Percentiles rank a stretch among this genome's conserved stretches.
Evolutionary conservation across 2,113 vertebrate species (phyloP).

Genomic region (Eclectus roratus): DNA sequence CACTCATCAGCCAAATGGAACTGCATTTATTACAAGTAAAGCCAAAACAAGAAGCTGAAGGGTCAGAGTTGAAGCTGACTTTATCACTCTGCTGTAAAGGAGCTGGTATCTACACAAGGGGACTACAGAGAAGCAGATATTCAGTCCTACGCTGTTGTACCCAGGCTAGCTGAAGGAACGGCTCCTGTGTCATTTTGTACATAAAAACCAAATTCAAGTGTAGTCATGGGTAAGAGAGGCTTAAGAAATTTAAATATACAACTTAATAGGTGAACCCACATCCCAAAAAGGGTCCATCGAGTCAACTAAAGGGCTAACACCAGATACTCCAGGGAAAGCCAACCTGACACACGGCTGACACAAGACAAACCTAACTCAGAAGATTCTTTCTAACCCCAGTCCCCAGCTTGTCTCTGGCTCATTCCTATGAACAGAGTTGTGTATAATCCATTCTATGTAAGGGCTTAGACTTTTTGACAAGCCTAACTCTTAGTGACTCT

Average conservation of each 20-base stretch:
- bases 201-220: background rate
- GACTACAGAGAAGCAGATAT: background rate
- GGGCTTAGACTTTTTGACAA: background rate
- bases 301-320: background rate
- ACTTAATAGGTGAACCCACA: rapidly evolving
- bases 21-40: rapidly evolving
- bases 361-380: background rate
- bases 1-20: rapidly evolving
- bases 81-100: background rate
- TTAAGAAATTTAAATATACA: background rate
- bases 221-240: background rate
- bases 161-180: background rate
- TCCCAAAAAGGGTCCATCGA: rapidly evolving
- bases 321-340: background rate
- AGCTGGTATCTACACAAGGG: background rate
- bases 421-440: rapidly evolving
- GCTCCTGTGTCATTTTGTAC: background rate
- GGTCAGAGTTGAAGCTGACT: background rate
- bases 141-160: background rate
- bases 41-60: background rate
- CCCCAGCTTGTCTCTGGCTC: rapidly evolving
- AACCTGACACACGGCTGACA: no score
- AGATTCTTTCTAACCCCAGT: background rate
- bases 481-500: rapidly evolving
- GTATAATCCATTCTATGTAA: rapidly evolving